Evolutionary conservation across 2,888 invertebrate genomes (phyloP).

Genomic region (Nemotelus pantherinus): DNA sequence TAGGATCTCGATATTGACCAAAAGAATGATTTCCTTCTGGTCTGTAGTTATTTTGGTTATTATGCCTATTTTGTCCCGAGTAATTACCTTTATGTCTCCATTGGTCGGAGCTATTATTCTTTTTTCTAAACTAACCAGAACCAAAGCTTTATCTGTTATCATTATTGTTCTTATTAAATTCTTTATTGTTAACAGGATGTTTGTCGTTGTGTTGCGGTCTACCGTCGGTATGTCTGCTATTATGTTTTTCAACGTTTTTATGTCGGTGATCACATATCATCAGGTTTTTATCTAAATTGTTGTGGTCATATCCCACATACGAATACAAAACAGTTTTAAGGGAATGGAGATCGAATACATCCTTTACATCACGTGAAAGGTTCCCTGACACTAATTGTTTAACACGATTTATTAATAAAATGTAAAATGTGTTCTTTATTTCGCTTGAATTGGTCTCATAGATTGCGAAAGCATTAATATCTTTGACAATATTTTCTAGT

Average conservation of each 20-base stretch:
- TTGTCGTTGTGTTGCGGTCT: not conserved
- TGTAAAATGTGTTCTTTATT: conserved; percentile 12
- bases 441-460: not conserved
- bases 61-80: not conserved
- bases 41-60: conserved; percentile 6
- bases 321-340: not conserved
- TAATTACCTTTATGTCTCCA: not conserved
- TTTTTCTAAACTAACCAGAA: not conserved
- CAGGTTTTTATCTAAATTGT: conserved; percentile 3
- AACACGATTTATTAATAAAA: conserved; percentile 2
- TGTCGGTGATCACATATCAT: not conserved
- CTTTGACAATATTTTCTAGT: not conserved
- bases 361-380: conserved; percentile 2
- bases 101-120: not conserved
- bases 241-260: not conserved
- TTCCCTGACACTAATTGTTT: conserved; percentile 24
- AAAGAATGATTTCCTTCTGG: not conserved
- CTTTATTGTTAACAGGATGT: not conserved
- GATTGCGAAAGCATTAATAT: conserved; percentile 7
- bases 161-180: not conserved
- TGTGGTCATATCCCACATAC: conserved; percentile 24
- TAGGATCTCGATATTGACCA: not conserved
- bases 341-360: conserved; percentile 2
- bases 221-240: not conserved
- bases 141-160: not conserved